Base-by-base conservation (phyloP, 2,888 invertebrate genomes). In the Drosophila infuscata region DNA sequence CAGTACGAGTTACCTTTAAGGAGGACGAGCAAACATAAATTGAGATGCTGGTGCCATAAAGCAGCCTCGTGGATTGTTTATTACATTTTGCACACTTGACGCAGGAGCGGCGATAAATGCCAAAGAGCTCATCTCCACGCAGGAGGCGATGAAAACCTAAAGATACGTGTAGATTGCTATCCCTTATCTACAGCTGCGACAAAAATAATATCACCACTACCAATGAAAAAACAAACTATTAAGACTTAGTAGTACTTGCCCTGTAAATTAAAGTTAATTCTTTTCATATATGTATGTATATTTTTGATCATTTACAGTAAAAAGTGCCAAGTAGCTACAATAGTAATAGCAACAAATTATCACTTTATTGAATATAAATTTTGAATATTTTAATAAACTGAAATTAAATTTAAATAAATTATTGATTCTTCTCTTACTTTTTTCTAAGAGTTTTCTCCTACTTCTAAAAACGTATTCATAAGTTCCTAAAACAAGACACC, bases 61-160 rank as follows among this genome's bases (percentile, higher is more conserved):
- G 82, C 76, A 79, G 76, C 82, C 46, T 46, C 46, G 74, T 69
- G 76, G 85, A 84, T 89, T 89, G 85, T 89, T 89, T 86, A 89
- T 86, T 86, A 89, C 90, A 84, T 86, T 86, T 84, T 68, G 68
- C 88, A 85, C 85, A 86, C 89, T 84, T 88, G 88, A 84, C 78
- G 82, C 71, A 76, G 70, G 56, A 69, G 65, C 67, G 79, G 79
- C 80, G 81, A 83, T 77, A 80, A 82, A 83, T 79, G 73, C 67
- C 62, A 77, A 70, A 66, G 62, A 65, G 77, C 67, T 59, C 53
- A 68, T 60, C 60, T 66, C 66, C 62, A 48, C 25, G 38, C 64
- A 63, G 67, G 70, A 64, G 58, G 58, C 30, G 52, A 57, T 56
- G 25, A 49, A 52, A 46, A 71, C 64, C 62, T 51, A 51, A 53